Base-by-base conservation (phyloP, 2,113 vertebrate genomes). In the Aspidoscelis tigris region DNA sequence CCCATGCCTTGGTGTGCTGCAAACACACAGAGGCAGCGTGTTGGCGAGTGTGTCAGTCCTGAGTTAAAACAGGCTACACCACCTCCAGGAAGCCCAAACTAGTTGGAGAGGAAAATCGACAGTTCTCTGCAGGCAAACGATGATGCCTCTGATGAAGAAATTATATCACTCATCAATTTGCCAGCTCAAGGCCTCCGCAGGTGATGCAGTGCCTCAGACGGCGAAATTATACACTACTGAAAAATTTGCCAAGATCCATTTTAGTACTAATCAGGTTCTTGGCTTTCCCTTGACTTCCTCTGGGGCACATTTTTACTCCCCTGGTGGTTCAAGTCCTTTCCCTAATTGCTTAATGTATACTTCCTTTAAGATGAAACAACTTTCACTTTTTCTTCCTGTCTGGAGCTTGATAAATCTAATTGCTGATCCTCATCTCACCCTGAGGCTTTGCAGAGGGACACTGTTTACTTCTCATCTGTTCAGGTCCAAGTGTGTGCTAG, bases 191-290 rank as follows among this genome's bases (percentile, higher is more conserved):
- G 68, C 21, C 82, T 68, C 64, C 24, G 73, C 70, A 55, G 74
- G 64, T 69, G 73, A 76, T 5, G 18, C 4, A 24, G 41, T 11
- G 73, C 47, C 74, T 69, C 64, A 20, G 82, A 53, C 64, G 5
- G 69, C 43, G 75, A 43, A 76, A 77, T 55, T 43, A 76, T 68
- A 70, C 74, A 18, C 33, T 21, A 3, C 72, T 66, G 70, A 33
- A 74, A 20, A 82, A 47, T 83, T 53, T 20, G 47, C 33, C 64
- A 55, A 76, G 82, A 41, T 55, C 80, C 80, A 73, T 83, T 77
- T 83, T 69, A 69, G 69, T 69, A 69, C 73, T 83, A 77, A 76
- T 43, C 47, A 58, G 44, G 6, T 16, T 53, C 74, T 11, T 53
- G 16, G 47, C 64, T 55, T 14, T 68, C 82, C 80, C 22, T 14